Base-by-base conservation (phyloP, 2,888 invertebrate species). In the Drosophila pseudotakahashii region DNA sequence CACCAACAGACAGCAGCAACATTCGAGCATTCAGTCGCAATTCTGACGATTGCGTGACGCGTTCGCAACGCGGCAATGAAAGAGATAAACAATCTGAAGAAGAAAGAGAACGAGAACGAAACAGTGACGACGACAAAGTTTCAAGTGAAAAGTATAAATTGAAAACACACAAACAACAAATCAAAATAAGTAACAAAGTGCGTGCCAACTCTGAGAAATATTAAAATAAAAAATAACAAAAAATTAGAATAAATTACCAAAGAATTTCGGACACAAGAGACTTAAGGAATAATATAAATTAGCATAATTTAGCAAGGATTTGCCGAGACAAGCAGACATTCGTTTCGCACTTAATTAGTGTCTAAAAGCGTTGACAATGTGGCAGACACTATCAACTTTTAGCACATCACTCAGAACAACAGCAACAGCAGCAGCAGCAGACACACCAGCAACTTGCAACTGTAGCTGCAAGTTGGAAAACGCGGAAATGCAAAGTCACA, bases 271-370 rank as follows among this genome's bases (percentile, higher is more conserved):
- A 19, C 19, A 19, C 19, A 19, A 19, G 19, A 19, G 19, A 19
- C 19, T 36, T 14, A 9, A 23, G 30, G 36, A 39, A 63, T 47
- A 47, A 63, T 36, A 63, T 54, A 62, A 66, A 63, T 52, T 61
- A 64, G 45, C 62, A 47, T 62, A 66, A 53, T 62, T 47, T 47
- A 45, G 52, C 39, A 34, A 41, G 26, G 41, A 54, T 19, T 54
- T 26, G 36, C 47, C 34, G 54, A 39, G 39, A 32, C 66, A 62
- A 66, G 44, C 32, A 66, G 23, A 68, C 77, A 79, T 76, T 83
- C 79, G 81, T 81, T 85, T 82, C 80, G 77, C 84, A 89, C 89
- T 88, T 88, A 89, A 90, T 90, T 90, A 90, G 89, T 89, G 90
- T 89, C 89, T 83, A 76, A 70, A 87, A 77, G 68, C 74, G 75